A percentile compares a stretch with the other conserved stretches of the same genome.
These are phyloP conservation scores for Caenorhabditis parvicauda DNA, from an alignment of 2,888 invertebrate species.

Conservation along the genomic window DNA sequence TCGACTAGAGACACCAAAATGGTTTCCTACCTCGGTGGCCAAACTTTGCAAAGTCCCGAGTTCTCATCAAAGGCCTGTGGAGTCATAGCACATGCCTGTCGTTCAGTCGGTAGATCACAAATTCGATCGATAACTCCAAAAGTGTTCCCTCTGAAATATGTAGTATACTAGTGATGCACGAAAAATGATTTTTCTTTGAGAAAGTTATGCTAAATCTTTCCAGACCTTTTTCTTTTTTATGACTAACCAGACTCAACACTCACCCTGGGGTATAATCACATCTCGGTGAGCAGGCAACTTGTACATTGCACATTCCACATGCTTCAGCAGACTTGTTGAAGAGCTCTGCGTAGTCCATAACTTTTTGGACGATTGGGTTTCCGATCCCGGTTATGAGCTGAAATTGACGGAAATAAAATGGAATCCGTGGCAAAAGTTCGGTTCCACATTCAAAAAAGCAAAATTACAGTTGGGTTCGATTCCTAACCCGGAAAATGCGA, in stretches of 20 bases:
- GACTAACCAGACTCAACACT: background rate
- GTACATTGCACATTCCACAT: slow-evolving; percentile 60
- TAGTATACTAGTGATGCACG: background rate
- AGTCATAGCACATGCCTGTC: slow-evolving; percentile 57
- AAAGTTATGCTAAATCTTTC: too few species aligned
- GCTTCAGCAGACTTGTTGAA: slow-evolving; percentile 55
- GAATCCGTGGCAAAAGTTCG: background rate
- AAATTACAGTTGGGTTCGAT: background rate
- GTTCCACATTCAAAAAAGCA: background rate
- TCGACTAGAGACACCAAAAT: too few species aligned
- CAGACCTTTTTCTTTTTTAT: too few species aligned
- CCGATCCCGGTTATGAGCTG: slow-evolving; percentile 54
- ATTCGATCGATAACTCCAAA: slow-evolving; percentile 56
- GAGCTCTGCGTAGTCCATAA: slow-evolving; percentile 55
- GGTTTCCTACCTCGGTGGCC: slow-evolving; percentile 51
- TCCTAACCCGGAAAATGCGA: background rate
- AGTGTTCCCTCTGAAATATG: slow-evolving; percentile 43
- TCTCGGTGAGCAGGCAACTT: slow-evolving; percentile 41
- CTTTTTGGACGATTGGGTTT: slow-evolving; percentile 53
- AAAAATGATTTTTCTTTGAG: background rate
- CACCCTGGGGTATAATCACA: slow-evolving; percentile 43
- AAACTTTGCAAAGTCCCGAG: slow-evolving; percentile 46
- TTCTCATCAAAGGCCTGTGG: slow-evolving; percentile 46
- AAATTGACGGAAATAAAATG: too few species aligned
- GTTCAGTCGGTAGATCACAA: slow-evolving; percentile 54